Percentiles rank a stretch among this genome's conserved stretches.
Conservation (phyloP, 2,888 invertebrate genomes). For the Caenorhabditis sp. region DNA sequence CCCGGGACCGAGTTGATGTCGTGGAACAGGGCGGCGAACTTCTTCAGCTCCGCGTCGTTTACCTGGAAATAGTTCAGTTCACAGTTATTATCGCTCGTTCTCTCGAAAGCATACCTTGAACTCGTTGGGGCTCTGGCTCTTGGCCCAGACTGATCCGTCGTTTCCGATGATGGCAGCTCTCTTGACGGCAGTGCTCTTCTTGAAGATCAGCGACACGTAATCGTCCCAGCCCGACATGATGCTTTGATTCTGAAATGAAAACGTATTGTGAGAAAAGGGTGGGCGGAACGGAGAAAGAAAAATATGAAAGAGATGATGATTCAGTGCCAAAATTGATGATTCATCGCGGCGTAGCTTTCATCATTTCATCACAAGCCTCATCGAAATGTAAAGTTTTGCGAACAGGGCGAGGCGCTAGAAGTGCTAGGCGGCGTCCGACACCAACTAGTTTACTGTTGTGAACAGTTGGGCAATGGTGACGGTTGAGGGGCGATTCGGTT, state of each 20-base stretch:
- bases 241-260: slow-evolving; percentile 19
- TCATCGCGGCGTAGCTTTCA: too few relatives aligned
- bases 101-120: slow-evolving; percentile 27
- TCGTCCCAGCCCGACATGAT: slow-evolving; percentile 78
- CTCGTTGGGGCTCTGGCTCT: slow-evolving; percentile 62
- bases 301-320: background rate
- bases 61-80: slow-evolving; percentile 66
- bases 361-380: too few relatives aligned
- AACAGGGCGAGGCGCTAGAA: too few relatives aligned
- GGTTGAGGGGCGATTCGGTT: slow-evolving; percentile 33
- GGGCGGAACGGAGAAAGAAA: slow-evolving; percentile 5
- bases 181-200: slow-evolving; percentile 68
- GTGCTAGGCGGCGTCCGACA: too few relatives aligned
- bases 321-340: too few relatives aligned
- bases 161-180: slow-evolving; percentile 76
- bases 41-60: slow-evolving; percentile 72
- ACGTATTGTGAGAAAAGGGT: slow-evolving; percentile 6
- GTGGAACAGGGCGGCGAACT: slow-evolving; percentile 72
- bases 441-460: too few relatives aligned
- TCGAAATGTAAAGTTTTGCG: too few relatives aligned
- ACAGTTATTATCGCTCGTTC: background rate
- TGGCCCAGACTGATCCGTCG: slow-evolving; percentile 77
- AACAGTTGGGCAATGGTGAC: slow-evolving; percentile 23
- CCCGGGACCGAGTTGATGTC: slow-evolving; percentile 66
- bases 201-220: slow-evolving; percentile 72